These are phyloP conservation scores for Matsumyia berberina DNA, from an alignment of 2,888 invertebrate genomes.

Conservation along the genomic window DNA sequence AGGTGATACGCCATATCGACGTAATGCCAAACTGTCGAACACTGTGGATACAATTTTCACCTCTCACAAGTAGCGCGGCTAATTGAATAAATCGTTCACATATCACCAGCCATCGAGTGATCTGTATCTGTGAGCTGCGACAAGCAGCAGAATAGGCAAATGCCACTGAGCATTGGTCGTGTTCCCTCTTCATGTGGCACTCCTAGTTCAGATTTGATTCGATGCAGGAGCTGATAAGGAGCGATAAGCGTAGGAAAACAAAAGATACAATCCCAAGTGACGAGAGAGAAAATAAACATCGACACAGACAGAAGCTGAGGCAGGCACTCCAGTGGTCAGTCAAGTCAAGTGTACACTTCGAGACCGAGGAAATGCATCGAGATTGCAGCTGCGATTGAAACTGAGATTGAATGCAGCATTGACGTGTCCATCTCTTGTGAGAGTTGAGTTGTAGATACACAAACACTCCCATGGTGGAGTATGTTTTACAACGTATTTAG, in stretches of 20 bases:
- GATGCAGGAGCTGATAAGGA: conserved; percentile 48
- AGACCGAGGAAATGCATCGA: conserved; percentile 34
- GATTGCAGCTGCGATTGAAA: conserved; percentile 64
- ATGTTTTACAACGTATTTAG: conserved; percentile 68
- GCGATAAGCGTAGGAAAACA: conserved; percentile 9
- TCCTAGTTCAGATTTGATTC: neutral
- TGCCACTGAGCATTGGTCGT: conserved; percentile 26
- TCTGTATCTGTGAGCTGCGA: conserved; percentile 42
- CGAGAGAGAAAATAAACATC: neutral
- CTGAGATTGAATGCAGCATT: conserved; percentile 66
- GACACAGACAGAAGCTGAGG: conserved; percentile 2
- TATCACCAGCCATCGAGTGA: conserved; percentile 41
- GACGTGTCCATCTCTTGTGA: conserved; percentile 61
- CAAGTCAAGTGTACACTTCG: conserved; percentile 8
- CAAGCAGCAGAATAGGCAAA: conserved; percentile 32
- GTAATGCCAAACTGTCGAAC: neutral
- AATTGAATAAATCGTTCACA: conserved; percentile 53
- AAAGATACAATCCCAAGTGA: conserved; percentile 1
- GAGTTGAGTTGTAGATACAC: conserved; percentile 20
- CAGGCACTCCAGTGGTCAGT: conserved; percentile 41
- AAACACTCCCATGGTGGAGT: conserved; percentile 36
- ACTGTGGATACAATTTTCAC: conserved; percentile 12
- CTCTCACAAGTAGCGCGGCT: conserved; percentile 22
- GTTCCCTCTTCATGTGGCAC: neutral
- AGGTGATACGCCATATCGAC: neutral